Conservation (phyloP, 2,113 vertebrate genomes). For the Pluvianellus socialis region DNA sequence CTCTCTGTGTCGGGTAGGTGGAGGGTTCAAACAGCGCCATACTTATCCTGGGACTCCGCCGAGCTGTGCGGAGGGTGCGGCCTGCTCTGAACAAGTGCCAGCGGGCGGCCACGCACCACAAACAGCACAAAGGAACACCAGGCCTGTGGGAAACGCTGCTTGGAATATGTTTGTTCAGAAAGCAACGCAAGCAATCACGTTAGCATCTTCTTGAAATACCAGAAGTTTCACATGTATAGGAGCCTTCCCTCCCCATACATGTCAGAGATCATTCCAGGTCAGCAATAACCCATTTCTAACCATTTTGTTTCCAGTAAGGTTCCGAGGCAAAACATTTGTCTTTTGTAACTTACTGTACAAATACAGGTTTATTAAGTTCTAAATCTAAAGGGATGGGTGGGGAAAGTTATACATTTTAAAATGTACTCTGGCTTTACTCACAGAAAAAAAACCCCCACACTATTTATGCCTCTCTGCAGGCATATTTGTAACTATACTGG, state of each 20-base stretch:
- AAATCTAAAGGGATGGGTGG: not conserved
- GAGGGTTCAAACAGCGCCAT: not conserved
- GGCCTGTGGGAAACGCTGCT: constrained; percentile 27
- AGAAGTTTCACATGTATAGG: constrained; percentile 3
- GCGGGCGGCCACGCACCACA: not conserved
- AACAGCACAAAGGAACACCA: constrained; percentile 17
- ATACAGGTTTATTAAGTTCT: not conserved
- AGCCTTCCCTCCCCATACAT: not conserved
- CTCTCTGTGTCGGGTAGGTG: not conserved
- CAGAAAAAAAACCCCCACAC: not conserved
- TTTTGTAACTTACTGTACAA: not conserved
- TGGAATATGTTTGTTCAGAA: constrained; percentile 29
- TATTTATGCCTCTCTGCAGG: not conserved
- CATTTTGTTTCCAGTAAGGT: not conserved
- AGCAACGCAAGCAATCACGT: constrained; percentile 10
- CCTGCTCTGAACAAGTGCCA: not conserved
- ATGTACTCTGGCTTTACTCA: not conserved
- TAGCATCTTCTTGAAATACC: constrained; percentile 33
- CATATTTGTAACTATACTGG: not conserved
- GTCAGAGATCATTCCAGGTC: constrained; percentile 1
- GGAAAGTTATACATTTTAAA: not conserved
- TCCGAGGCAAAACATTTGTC: not conserved
- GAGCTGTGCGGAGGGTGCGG: not conserved
- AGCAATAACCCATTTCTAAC: not conserved
- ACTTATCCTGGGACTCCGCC: not conserved